phyloP scores from a whole-genome alignment of 2,797 vertebrate species.

The Ctenosaura bakeri region DNA sequence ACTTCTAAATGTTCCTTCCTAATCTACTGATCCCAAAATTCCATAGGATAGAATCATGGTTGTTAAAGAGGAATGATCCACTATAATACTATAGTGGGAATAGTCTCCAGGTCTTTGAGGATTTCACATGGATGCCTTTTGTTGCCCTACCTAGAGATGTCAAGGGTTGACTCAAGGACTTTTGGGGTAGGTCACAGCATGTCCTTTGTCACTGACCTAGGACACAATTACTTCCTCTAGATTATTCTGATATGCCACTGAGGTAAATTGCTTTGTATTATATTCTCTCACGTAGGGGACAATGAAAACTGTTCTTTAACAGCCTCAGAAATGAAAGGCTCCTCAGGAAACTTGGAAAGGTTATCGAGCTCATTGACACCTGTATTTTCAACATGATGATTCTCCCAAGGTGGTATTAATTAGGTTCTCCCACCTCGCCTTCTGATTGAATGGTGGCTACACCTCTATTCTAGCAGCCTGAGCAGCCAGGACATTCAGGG shows the following conservation, averaged over 20 bases:
- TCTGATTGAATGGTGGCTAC: background rate
- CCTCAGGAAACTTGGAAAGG: slow-evolving; percentile 16
- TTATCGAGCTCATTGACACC: background rate
- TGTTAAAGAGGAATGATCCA: too few species aligned
- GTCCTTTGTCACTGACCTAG: background rate
- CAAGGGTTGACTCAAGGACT: background rate
- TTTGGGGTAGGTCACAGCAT: background rate
- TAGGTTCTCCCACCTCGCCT: background rate
- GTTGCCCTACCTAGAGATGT: background rate
- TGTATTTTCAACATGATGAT: background rate
- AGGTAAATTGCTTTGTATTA: fast-evolving
- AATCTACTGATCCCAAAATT: too few species aligned
- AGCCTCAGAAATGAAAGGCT: fast-evolving
- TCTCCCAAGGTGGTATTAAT: slow-evolving; percentile 1
- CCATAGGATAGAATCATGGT: too few species aligned
- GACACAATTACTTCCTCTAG: background rate
- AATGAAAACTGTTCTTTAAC: background rate
- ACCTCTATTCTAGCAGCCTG: background rate
- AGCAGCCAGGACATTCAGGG: background rate
- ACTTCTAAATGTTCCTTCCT: too few species aligned
- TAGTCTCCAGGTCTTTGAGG: background rate
- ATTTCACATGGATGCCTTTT: background rate
- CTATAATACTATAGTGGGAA: background rate
- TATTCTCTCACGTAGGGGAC: background rate
- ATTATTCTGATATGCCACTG: background rate